Conservation (phyloP, 2,797 vertebrate species). For the Acestrorhynchus altus region DNA sequence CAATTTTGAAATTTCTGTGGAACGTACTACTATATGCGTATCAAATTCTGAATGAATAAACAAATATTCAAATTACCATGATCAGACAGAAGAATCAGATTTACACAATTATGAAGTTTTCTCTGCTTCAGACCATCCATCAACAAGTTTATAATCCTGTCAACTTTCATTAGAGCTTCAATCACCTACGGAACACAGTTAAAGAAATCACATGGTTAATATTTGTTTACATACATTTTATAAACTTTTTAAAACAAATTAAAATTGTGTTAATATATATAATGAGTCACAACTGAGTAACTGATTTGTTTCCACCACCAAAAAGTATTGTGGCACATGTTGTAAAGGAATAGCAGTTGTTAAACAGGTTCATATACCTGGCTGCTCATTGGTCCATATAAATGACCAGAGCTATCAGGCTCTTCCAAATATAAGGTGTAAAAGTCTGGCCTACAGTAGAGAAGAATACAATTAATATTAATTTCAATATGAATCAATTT, state of each 20-base stretch:
- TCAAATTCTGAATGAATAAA: too few relatives aligned
- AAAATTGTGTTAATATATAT: too few relatives aligned
- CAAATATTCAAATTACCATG: conserved; percentile 83
- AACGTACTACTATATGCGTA: too few relatives aligned
- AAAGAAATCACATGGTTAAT: too few relatives aligned
- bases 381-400: conserved; percentile 82
- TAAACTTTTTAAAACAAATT: too few relatives aligned
- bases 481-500: background rate
- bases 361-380: conserved; percentile 75
- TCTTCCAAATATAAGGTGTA: conserved; percentile 92
- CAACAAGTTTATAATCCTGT: conserved; percentile 83
- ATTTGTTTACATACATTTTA: too few relatives aligned
- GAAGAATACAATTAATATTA: background rate
- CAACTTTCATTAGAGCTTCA: conserved; percentile 83
- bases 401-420: conserved; percentile 90
- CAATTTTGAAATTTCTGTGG: too few relatives aligned
- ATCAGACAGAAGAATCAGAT: conserved; percentile 90
- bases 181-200: conserved; percentile 83
- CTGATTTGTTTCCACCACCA: background rate
- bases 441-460: conserved; percentile 83
- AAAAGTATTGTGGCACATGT: background rate
- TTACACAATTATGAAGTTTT: conserved; percentile 86
- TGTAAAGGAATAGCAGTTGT: background rate
- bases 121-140: conserved; percentile 89
- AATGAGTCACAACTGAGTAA: too few relatives aligned